Evolutionary conservation across 2,797 vertebrate genomes (phyloP).

Genomic region (Leptoclinus maculatus): DNA sequence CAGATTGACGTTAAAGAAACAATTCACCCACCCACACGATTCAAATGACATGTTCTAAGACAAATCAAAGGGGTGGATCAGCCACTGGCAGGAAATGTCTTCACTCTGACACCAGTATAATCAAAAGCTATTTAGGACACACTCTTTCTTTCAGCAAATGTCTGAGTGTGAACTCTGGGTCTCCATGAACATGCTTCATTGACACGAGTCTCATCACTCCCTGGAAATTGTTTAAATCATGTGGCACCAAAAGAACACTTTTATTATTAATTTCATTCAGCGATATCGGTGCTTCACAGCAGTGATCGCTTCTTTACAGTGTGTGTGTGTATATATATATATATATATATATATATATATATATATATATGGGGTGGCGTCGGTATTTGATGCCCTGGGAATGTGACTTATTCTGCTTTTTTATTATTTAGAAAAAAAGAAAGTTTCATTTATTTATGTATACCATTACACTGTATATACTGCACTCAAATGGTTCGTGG

Average conservation of each 20-base stretch:
- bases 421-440: too few relatives aligned
- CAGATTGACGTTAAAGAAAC: neutral
- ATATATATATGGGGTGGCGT: too few relatives aligned
- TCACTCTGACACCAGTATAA: neutral
- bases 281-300: neutral
- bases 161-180: conserved; percentile 5
- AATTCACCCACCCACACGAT: neutral
- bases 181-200: neutral
- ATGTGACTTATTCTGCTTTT: neutral
- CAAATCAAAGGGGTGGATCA: neutral
- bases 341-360: too few relatives aligned
- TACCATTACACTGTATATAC: neutral
- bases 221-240: neutral
- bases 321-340: too few relatives aligned
- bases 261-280: too few relatives aligned
- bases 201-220: neutral
- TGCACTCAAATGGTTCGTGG: neutral
- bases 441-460: too few relatives aligned
- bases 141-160: neutral
- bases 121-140: neutral
- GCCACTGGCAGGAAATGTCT: neutral
- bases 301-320: too few relatives aligned
- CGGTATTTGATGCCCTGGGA: too few relatives aligned
- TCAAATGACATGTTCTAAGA: neutral
- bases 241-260: neutral